Evolutionary conservation across 2,113 vertebrate genomes (phyloP), one percentile per base, ranked within the genome.

Genomic region (Planiliza haematocheilus): DNA sequence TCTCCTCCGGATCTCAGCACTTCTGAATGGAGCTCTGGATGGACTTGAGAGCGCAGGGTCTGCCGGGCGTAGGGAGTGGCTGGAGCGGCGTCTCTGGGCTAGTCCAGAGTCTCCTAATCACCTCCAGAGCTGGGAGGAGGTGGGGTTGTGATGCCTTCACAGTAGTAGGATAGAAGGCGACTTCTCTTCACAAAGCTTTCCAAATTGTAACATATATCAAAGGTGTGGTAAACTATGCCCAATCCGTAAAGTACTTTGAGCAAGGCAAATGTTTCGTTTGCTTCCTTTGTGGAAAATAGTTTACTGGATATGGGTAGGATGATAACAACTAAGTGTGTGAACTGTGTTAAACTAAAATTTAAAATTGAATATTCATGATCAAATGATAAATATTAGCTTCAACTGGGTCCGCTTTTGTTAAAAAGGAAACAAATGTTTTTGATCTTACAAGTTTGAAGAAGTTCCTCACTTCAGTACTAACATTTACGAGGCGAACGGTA

Each of bases 41-140:
- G 83, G 89, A 79, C 74, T 36, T 37, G 64, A 59, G 81, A 72
- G 82, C 43, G 71, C 45, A 48, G 74, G 70, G 60, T 75, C 76
- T 77, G 63, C 82, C 75, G 79, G 86, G 81, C 67, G 76, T 39
- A 77, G 89, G 90, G 91, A 91, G 90, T 86, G 90, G 88, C 89
- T 88, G 83, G 43, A 88, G 79, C 82, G 72, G 88, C 86, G 89
- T 86, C 79, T 70, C 81, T 81, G 76, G 73, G 82, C 53, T 48
- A 10, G 81, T 80, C 82, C 83, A 69, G 77, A 75, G 81, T 87
- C 84, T 82, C 72, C 48, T 91, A 90, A 92, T 91, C 90, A 90
- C 84, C 86, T 89, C 73, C 78, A 67, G 85, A 14, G 57, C 14
- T 7, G 21, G 50, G 13, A 60, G 67, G 60, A 34, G 65, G 65